These are phyloP conservation scores for Embiotoca jacksoni DNA, from an alignment of 2,113 vertebrate species.

Conservation along the genomic window DNA sequence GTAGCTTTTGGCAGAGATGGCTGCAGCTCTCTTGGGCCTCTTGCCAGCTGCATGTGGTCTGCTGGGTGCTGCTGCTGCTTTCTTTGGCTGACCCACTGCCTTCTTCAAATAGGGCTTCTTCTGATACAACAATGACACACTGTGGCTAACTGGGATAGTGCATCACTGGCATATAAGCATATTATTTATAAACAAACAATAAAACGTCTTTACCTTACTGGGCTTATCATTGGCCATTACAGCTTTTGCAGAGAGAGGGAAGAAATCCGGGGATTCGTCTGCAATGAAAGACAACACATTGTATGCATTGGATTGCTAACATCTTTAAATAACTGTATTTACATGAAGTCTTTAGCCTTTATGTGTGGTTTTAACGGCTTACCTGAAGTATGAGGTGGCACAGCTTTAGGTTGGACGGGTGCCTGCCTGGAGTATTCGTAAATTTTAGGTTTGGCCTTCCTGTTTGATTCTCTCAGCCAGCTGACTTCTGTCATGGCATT, in stretches of 20 bases:
- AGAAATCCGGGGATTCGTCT: conserved; percentile 64
- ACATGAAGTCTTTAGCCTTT: not conserved
- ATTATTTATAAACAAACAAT: not conserved
- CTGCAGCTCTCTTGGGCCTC: conserved; percentile 84
- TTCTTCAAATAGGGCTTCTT: conserved; percentile 48
- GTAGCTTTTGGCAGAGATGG: conserved; percentile 85
- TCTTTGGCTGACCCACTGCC: conserved; percentile 32
- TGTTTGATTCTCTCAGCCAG: conserved; percentile 88
- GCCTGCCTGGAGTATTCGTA: conserved; percentile 86
- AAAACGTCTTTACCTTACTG: conserved; percentile 64
- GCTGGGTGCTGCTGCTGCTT: conserved; percentile 20
- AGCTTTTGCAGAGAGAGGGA: conserved; percentile 43
- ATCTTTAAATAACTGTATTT: not conserved
- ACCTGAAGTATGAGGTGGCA: conserved; percentile 58
- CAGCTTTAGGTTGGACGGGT: conserved; percentile 35
- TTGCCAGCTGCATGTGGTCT: conserved; percentile 28
- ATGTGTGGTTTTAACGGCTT: conserved; percentile 35
- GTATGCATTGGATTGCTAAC: not conserved
- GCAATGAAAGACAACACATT: not conserved
- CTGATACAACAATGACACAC: conserved; percentile 63
- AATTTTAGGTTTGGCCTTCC: conserved; percentile 86
- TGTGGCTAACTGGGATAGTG: conserved; percentile 50
- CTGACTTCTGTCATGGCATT: conserved; percentile 85
- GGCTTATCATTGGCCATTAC: conserved; percentile 52
- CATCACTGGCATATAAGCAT: not conserved